A percentile compares a stretch with the other conserved stretches of the same genome.
These are phyloP conservation scores for Ophthalmolycus amberensis DNA, from an alignment of 2,113 vertebrate genomes.

Conservation along the genomic window DNA sequence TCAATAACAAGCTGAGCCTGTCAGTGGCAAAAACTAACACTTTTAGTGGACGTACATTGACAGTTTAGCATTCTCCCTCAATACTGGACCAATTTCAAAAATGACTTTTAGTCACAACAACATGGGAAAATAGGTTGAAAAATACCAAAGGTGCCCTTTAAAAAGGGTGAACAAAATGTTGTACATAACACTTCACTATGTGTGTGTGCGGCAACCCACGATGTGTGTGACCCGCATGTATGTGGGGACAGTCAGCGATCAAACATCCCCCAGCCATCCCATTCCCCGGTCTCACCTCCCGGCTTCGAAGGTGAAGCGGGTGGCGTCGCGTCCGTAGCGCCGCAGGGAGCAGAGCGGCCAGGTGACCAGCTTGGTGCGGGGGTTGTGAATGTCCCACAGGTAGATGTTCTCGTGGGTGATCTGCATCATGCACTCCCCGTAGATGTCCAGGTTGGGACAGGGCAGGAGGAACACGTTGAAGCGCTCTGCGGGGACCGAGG, in stretches of 20 bases:
- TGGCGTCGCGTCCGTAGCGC: conserved; percentile 92
- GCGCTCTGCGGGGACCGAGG: conserved; percentile 83
- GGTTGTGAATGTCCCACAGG: conserved; percentile 97
- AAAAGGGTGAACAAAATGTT: background rate
- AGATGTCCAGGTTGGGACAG: conserved; percentile 94
- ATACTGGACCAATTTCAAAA: background rate
- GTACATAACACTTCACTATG: background rate
- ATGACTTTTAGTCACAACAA: too few species aligned
- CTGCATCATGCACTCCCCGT: conserved; percentile 97
- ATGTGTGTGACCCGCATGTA: background rate
- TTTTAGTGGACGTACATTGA: background rate
- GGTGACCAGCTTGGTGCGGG: conserved; percentile 92
- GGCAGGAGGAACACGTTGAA: conserved; percentile 96
- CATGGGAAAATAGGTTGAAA: background rate
- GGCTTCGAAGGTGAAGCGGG: conserved; percentile 95
- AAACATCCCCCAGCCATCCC: background rate
- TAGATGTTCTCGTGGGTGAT: conserved; percentile 98
- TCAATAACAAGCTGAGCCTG: too few species aligned
- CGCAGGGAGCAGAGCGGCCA: conserved; percentile 96
- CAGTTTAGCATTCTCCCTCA: background rate
- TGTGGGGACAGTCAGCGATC: background rate
- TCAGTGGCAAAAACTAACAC: too few species aligned
- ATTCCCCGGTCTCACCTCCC: conserved; percentile 85
- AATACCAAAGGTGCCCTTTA: background rate
- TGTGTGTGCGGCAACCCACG: background rate